These are phyloP conservation scores for Phodopus roborovskii DNA, from an alignment of 2,113 vertebrate genomes.

Conservation along the genomic window DNA sequence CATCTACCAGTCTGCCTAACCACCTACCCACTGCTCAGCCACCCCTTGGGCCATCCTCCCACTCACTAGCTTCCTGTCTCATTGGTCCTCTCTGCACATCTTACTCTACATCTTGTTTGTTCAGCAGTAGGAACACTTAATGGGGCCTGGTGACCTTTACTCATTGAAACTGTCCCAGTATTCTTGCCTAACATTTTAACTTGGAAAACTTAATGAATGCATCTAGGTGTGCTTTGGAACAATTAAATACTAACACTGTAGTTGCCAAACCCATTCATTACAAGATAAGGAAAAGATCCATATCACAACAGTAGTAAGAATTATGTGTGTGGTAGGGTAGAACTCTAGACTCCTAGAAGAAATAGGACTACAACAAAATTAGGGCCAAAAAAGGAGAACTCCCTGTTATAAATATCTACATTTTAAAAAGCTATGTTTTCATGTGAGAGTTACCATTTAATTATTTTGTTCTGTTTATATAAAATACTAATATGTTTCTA, in stretches of 20 bases:
- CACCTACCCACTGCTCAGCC: background rate
- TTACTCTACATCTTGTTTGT: background rate
- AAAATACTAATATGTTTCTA: conserved; percentile 32
- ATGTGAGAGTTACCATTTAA: background rate
- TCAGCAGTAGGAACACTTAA: background rate
- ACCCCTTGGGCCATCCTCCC: background rate
- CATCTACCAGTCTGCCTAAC: background rate
- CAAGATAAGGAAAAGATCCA: conserved; percentile 16
- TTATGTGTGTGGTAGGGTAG: background rate
- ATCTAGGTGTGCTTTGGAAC: background rate
- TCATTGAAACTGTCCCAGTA: background rate
- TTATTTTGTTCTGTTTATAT: background rate
- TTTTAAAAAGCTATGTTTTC: background rate
- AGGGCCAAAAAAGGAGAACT: background rate
- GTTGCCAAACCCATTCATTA: conserved; percentile 11
- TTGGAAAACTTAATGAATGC: background rate
- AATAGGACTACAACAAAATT: background rate
- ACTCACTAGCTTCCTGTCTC: background rate
- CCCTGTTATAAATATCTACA: background rate
- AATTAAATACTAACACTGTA: conserved; percentile 29
- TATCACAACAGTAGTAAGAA: conserved; percentile 6
- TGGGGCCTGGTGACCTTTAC: background rate
- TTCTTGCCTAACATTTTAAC: background rate
- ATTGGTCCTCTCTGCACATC: background rate
- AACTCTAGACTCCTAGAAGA: conserved; percentile 21